These are phyloP conservation scores for Streptopelia turtur DNA, from an alignment of 2,797 vertebrate species.

Conservation along the genomic window DNA sequence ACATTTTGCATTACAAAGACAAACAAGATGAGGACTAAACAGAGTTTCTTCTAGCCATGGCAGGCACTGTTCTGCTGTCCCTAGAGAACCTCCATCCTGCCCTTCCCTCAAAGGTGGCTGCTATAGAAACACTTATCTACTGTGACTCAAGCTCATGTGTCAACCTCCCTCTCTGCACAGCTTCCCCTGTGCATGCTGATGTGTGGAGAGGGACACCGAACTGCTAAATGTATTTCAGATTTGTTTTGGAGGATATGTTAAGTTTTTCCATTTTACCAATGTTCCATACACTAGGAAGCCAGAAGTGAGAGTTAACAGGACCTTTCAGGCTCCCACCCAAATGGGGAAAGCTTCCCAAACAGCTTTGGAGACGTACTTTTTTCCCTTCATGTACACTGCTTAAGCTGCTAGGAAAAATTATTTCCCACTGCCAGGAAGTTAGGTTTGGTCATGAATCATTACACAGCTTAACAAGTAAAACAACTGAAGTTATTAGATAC, in stretches of 20 bases:
- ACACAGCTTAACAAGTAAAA: conserved; percentile 15
- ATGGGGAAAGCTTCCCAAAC: neutral
- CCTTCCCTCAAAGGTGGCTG: conserved; percentile 11
- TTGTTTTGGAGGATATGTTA: neutral
- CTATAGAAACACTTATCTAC: conserved; percentile 28
- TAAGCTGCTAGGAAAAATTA: neutral
- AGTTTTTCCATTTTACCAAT: conserved; percentile 53
- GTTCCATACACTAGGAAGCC: conserved; percentile 18
- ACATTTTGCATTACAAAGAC: neutral
- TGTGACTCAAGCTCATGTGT: conserved; percentile 52
- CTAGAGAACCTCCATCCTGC: neutral
- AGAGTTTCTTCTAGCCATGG: neutral
- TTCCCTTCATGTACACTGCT: neutral
- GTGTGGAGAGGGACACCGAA: neutral
- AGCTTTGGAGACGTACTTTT: neutral
- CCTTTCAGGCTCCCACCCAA: conserved; percentile 44
- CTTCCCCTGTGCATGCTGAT: neutral
- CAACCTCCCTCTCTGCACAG: neutral
- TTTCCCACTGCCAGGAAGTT: conserved; percentile 28
- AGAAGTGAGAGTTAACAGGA: conserved; percentile 12
- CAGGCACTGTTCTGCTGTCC: neutral
- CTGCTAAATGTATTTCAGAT: conserved; percentile 24
- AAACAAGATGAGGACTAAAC: neutral
- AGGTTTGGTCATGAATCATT: conserved; percentile 24
- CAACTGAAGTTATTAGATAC: neutral